Base-by-base conservation (phyloP, 1,140 invertebrate genomes). In the Drosophila watanabei region DNA sequence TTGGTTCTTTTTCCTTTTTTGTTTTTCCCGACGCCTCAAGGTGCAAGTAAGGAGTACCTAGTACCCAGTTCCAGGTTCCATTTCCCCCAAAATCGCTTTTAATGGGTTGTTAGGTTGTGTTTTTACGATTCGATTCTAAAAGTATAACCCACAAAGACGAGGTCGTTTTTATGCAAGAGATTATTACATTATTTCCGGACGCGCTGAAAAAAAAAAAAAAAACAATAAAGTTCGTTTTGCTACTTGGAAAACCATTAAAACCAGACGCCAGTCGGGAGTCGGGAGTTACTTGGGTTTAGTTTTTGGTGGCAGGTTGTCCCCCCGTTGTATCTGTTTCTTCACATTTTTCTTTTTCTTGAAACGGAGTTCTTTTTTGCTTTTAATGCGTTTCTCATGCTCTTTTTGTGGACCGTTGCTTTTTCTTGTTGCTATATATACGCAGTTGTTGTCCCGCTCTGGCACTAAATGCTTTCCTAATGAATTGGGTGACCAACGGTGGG, bases 381-480 rank as follows among this genome's bases (percentile, higher is more conserved):
- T 89, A 85, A 90, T 90, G 82, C 86, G 86, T 89, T 89, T 89
- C 86, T 86, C 86, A 89, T 82, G 86, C 86, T 90, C 63, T 80
- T 90, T 60, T 80, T 62, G 70, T 58, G 68, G 69, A 76, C 86
- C 86, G 85, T 85, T 89, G 81, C 86, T 90, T 89, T 89, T 57
- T 57, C 54, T 63, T 56, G 37, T 57, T 69, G 33, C 30, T 37
- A 20, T 51, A 18, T 24, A 32, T 18, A 52, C 14, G 57, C 39
- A 35, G 11, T n/a, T n/a, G 37, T 24, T 11, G 46, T 63, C 45
- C 35, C 52, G 73, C 71, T 79, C 54, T 70, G 54, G 54, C 79
- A 80, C 82, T 82, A 86, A 90, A 90, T 86, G 79, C 82, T 82
- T 89, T 79, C 75, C 80, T 90, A 90, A 90, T 90, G 86, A 90